Evolutionary conservation across 2,113 vertebrate genomes (phyloP).

Genomic region (Corydoras maculifer): DNA sequence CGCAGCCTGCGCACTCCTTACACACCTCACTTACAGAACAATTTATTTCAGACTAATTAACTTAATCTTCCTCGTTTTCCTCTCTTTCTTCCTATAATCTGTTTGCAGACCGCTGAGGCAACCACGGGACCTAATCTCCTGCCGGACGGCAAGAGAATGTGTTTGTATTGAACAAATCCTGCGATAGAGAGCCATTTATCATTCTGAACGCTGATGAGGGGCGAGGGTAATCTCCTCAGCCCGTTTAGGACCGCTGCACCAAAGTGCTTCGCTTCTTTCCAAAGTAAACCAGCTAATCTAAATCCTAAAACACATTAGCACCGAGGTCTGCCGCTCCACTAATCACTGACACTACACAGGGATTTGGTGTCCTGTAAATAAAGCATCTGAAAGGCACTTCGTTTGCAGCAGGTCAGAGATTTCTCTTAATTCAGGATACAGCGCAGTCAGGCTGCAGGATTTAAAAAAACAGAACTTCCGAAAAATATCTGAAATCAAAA

Average conservation of each 20-base stretch:
- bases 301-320: conserved; percentile 30
- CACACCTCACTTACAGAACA: no score
- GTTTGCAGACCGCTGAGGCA: conserved; percentile 4
- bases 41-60: conserved; percentile 28
- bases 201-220: conserved; percentile 51
- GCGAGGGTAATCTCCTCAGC: conserved; percentile 49
- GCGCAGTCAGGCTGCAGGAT: no score
- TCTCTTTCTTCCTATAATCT: conserved; percentile 23
- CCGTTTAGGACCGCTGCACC: conserved; percentile 57
- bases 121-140: conserved; percentile 44
- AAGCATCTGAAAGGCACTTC: no score
- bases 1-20: no score
- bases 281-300: conserved; percentile 55
- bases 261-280: conserved; percentile 51
- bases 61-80: conserved; percentile 22
- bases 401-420: no score
- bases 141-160: conserved; percentile 64
- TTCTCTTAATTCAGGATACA: no score
- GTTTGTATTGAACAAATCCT: conserved; percentile 70
- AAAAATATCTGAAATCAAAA: no score
- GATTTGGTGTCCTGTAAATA: no score
- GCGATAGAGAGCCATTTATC: conserved; percentile 65
- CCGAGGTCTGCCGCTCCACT: not conserved
- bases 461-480: no score
- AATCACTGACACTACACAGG: not conserved